phyloP scores from a whole-genome alignment of 2,113 vertebrate species.

The Pteruthius melanotis region DNA sequence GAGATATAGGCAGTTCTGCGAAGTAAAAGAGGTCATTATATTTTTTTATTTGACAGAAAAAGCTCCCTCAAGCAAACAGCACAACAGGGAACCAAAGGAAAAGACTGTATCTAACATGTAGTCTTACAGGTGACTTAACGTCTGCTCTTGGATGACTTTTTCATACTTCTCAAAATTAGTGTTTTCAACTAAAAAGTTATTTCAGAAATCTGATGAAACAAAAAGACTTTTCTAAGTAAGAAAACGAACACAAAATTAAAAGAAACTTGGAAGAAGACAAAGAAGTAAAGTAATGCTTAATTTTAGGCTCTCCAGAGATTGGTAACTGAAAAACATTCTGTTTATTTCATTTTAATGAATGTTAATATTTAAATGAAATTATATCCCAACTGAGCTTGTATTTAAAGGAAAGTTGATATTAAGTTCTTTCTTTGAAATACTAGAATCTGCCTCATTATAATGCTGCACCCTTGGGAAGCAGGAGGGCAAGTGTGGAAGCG shows the following conservation, averaged over 20 bases:
- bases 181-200: neutral
- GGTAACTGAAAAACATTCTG: neutral
- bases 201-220: neutral
- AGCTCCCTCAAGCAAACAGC: neutral
- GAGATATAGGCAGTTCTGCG: neutral
- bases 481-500: neutral
- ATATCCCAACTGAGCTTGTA: neutral
- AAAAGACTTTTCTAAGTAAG: neutral
- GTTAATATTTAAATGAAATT: neutral
- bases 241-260: neutral
- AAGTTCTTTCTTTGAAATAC: neutral
- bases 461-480: neutral
- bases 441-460: neutral
- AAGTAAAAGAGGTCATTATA: neutral
- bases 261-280: neutral
- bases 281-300: neutral
- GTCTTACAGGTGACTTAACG: neutral
- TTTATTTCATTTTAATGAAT: neutral
- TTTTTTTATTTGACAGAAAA: neutral
- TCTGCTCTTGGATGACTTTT: neutral
- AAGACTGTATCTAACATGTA: neutral
- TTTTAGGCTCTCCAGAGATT: neutral
- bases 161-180: neutral
- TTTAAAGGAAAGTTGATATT: neutral
- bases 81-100: neutral